Conservation (phyloP, 2,888 invertebrate genomes). For the Cryptocephalus primarius region DNA sequence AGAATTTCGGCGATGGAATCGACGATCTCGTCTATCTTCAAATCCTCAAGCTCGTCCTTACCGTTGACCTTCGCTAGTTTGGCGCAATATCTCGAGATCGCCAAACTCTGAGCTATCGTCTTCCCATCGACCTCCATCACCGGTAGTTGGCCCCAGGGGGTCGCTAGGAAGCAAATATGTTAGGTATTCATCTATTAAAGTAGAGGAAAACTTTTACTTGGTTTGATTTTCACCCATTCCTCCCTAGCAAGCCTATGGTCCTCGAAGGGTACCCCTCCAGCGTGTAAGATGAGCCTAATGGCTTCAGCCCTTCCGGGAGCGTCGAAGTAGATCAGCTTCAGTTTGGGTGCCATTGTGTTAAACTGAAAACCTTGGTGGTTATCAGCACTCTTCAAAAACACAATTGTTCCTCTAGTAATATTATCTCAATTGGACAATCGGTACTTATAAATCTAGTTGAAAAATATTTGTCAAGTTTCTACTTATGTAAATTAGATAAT, state of each 20-base stretch:
- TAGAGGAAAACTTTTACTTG: constrained; percentile 3
- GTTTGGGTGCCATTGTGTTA: constrained; percentile 5
- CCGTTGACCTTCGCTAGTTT: constrained; percentile 46
- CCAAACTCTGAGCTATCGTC: constrained; percentile 44
- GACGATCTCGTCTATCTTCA: constrained; percentile 48
- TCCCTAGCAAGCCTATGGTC: neutral
- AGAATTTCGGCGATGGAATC: constrained; percentile 49
- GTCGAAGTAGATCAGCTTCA: neutral
- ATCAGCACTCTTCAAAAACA: too few relatives aligned
- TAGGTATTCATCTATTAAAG: too few relatives aligned
- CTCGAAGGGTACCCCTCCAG: neutral
- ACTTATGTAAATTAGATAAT: too few relatives aligned
- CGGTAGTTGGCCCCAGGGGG: constrained; percentile 52
- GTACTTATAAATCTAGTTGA: too few relatives aligned
- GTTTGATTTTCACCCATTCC: neutral
- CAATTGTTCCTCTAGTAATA: too few relatives aligned
- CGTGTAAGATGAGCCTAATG: neutral
- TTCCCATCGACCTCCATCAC: constrained; percentile 51
- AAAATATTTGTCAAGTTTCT: too few relatives aligned
- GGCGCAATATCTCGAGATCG: constrained; percentile 51
- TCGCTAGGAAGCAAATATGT: constrained; percentile 35
- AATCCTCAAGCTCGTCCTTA: constrained; percentile 41
- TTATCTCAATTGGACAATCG: too few relatives aligned
- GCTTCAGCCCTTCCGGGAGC: neutral
- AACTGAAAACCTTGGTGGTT: neutral